Evolutionary conservation across 1,140 invertebrate genomes (phyloP).

Genomic region (Agrilus planipennis): DNA sequence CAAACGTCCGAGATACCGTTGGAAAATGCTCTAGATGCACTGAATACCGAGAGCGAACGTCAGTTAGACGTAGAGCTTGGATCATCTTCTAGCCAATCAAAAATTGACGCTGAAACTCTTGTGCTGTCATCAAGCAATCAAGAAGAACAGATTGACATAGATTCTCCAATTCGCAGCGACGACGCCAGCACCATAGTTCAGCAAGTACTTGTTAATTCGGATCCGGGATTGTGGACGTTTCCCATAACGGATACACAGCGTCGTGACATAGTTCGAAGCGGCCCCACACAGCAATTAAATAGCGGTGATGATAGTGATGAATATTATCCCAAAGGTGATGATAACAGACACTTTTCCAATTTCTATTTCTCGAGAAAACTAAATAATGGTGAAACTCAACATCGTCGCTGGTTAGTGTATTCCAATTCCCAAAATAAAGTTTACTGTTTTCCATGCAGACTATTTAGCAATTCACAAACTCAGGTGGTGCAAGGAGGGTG

Average conservation of each 20-base stretch:
- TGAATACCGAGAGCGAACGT: slow-evolving; percentile 11
- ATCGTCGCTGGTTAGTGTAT: no score
- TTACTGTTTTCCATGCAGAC: no score
- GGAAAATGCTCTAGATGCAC: slow-evolving; percentile 10
- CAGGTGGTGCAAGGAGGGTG: no score
- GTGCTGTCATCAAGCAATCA: slow-evolving; percentile 10
- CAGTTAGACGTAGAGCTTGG: slow-evolving; percentile 8
- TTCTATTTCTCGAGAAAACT: slow-evolving; percentile 20
- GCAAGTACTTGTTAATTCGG: slow-evolving; percentile 12
- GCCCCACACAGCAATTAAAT: slow-evolving; percentile 20
- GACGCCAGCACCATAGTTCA: slow-evolving; percentile 10
- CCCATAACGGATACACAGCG: slow-evolving; percentile 17
- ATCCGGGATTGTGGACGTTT: slow-evolving; percentile 13
- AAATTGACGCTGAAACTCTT: slow-evolving; percentile 11
- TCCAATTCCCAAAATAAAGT: no score
- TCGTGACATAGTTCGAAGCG: slow-evolving; percentile 19
- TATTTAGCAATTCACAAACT: no score
- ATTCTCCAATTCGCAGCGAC: slow-evolving; percentile 13
- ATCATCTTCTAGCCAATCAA: slow-evolving; percentile 12
- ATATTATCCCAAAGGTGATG: no score
- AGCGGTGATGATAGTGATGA: slow-evolving; percentile 20
- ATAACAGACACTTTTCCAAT: slow-evolving; percentile 20
- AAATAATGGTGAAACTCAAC: no score
- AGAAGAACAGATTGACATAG: slow-evolving; percentile 11
- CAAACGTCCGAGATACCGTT: slow-evolving; percentile 13